Base-by-base conservation (phyloP, 2,113 vertebrate genomes). In the Ictalurus furcatus region DNA sequence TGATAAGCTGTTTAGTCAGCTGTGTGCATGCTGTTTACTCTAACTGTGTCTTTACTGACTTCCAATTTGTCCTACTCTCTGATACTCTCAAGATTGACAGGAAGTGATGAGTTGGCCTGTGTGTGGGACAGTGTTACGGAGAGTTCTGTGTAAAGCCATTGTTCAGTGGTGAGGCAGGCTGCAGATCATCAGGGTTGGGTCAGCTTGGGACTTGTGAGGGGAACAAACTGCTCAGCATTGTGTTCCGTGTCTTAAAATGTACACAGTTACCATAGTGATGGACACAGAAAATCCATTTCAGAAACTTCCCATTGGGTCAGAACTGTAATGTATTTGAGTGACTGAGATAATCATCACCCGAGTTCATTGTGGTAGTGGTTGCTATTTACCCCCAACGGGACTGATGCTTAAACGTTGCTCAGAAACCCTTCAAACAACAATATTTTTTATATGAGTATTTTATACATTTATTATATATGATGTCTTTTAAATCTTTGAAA, bases 81-180 rank as follows among this genome's bases (percentile, higher is more conserved):
- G 28, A 81, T 81, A 58, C 11, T 76, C 21, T 59, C 28, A 74
- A 74, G 87, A 84, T n/a, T 91, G 71, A 85, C 89, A 91, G 89
- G 89, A 90, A 91, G 84, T 89, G 80, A 91, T 90, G 81, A 6
- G 37, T 21, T 30, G 11, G 71, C 19, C 48, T 63, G 89, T 92
- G 86, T 44, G 79, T 3, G 63, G 71, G 52, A 19, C 25, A 23
- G 28, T 87, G 54, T 21, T 67, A 16, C 67, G 54, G 34, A 84
- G 25, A n/a, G n/a, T 74, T 78, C 69, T 90, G 85, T 90, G 59
- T 86, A 63, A 85, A 87, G 30, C 44, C 81, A 86, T 88, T 88
- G 90, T 88, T 88, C 67, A 48, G 73, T 61, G 65, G n/a, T 78
- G 23, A 81, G 85, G 30, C 59, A 81, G 85, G 30, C 59, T 40